A percentile compares a stretch with the other conserved stretches of the same genome.
Evolutionary conservation across 2,888 invertebrate genomes (phyloP).

Genomic region (Sicus ferrugineus): DNA sequence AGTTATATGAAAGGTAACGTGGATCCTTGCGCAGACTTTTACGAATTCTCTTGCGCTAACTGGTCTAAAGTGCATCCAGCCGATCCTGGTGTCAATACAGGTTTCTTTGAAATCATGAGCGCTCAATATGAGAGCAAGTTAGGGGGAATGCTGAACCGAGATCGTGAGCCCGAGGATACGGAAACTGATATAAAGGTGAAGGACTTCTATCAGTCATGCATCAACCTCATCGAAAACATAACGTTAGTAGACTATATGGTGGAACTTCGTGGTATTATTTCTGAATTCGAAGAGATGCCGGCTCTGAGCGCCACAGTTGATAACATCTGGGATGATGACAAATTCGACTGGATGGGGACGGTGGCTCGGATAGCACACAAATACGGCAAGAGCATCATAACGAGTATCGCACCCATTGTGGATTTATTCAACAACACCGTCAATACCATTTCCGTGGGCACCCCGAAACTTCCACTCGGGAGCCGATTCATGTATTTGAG

Average conservation of each 20-base stretch:
- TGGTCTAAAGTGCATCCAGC: slow-evolving; percentile 51
- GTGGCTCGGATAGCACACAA: slow-evolving; percentile 43
- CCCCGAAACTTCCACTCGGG: slow-evolving; percentile 43
- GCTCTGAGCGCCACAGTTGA: slow-evolving; percentile 44
- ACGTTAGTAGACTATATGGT: background rate
- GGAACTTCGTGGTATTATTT: slow-evolving; percentile 40
- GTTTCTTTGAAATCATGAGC: slow-evolving; percentile 51
- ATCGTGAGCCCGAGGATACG: slow-evolving; percentile 39
- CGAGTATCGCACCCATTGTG: no score
- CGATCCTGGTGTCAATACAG: slow-evolving; percentile 40
- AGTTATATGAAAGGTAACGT: slow-evolving; percentile 51
- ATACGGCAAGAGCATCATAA: slow-evolving; percentile 44
- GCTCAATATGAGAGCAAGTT: slow-evolving; percentile 49
- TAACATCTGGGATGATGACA: slow-evolving; percentile 45
- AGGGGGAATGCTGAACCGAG: slow-evolving; percentile 41
- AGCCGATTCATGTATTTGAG: slow-evolving; percentile 45
- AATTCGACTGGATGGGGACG: slow-evolving; percentile 54
- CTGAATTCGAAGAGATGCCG: slow-evolving; percentile 53
- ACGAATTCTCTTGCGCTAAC: slow-evolving; percentile 58
- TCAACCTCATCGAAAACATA: background rate
- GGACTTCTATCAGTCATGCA: slow-evolving; percentile 56
- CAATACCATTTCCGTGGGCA: no score
- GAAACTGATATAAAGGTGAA: slow-evolving; percentile 52
- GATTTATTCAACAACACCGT: no score
- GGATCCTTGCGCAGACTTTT: slow-evolving; percentile 58